Conservation (phyloP, 2,888 invertebrate genomes). For the Standfussiana lucernea region DNA sequence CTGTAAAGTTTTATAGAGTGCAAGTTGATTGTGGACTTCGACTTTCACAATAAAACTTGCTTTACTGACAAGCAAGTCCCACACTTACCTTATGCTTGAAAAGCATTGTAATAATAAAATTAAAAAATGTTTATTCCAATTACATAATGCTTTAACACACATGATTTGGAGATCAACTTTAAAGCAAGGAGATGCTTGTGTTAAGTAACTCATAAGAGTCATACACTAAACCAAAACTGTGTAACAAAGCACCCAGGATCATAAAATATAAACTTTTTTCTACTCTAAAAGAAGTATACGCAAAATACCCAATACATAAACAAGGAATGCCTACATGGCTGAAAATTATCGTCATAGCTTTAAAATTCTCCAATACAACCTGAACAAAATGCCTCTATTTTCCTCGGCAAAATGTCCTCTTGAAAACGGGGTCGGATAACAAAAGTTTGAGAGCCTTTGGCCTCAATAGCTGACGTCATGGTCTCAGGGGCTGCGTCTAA, state of each 20-base stretch:
- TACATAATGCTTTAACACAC: no score
- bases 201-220: no score
- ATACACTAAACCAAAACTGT: neutral
- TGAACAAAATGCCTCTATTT: constrained; percentile 19
- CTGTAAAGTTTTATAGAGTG: neutral
- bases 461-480: constrained; percentile 48
- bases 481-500: constrained; percentile 31
- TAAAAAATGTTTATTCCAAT: no score
- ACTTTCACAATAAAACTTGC: neutral
- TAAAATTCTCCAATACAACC: neutral
- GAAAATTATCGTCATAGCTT: constrained; percentile 1
- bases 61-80: neutral
- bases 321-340: neutral
- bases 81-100: no score
- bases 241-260: neutral
- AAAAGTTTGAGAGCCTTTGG: constrained; percentile 56
- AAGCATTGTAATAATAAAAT: no score
- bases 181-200: no score
- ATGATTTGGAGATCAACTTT: no score
- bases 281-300: no score
- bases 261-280: neutral
- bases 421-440: constrained; percentile 24
- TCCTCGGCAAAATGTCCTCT: constrained; percentile 19
- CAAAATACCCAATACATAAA: neutral
- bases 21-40: neutral